Percentiles rank a stretch among this genome's conserved stretches.
phyloP scores from a whole-genome alignment of 2,797 vertebrate species.

The Phrynocephalus guinanensis region DNA sequence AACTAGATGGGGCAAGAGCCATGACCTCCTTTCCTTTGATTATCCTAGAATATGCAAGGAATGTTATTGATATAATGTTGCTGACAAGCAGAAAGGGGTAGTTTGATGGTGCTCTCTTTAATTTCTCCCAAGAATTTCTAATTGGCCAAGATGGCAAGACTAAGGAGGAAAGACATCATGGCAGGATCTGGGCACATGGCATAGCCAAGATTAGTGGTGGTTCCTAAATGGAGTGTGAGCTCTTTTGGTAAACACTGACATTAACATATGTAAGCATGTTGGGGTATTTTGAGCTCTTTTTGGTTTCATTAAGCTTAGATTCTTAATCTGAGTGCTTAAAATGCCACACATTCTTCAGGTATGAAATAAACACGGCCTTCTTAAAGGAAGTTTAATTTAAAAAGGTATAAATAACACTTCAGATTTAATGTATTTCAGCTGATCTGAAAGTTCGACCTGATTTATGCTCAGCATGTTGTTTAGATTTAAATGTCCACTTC shows the following conservation, averaged over 20 bases:
- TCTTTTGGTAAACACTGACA: not conserved
- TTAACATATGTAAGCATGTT: not conserved
- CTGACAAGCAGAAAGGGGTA: not conserved
- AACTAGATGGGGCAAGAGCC: not conserved
- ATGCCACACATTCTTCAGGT: constrained; percentile 10
- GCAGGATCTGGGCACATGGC: not conserved
- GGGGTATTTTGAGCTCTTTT: not conserved
- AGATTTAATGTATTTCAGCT: constrained; percentile 34
- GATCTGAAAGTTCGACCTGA: constrained; percentile 51
- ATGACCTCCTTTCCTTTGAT: not conserved
- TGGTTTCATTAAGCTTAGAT: not conserved
- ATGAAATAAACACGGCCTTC: not conserved
- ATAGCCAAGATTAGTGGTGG: not conserved
- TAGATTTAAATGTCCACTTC: constrained; percentile 45
- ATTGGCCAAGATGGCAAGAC: not conserved
- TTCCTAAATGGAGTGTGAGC: not conserved
- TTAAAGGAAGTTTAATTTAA: constrained; percentile 27
- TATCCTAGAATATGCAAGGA: not conserved
- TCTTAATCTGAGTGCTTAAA: constrained; percentile 23
- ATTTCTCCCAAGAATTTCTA: not conserved
- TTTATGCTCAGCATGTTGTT: constrained; percentile 55
- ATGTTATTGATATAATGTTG: not conserved
- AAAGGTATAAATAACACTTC: constrained; percentile 36
- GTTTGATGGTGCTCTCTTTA: not conserved
- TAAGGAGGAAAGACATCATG: not conserved